These are phyloP conservation scores for Pipra filicauda DNA, from an alignment of 2,113 vertebrate species.

Conservation along the genomic window DNA sequence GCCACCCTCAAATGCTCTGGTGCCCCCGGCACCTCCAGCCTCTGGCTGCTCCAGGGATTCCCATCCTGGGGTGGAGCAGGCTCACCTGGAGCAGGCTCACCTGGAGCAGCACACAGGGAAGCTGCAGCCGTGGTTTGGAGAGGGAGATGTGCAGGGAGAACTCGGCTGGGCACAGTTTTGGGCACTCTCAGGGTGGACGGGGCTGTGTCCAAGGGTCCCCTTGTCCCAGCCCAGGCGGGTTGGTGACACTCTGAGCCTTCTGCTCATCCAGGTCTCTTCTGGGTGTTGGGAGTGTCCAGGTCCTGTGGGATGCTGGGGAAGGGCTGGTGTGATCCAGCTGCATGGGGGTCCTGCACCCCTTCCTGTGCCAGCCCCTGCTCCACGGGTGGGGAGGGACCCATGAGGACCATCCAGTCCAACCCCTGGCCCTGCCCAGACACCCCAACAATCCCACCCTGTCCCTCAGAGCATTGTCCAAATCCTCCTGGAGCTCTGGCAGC, in stretches of 20 bases:
- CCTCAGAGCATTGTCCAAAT: rapidly evolving
- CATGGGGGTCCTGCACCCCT: rapidly evolving
- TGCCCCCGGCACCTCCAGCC: background rate
- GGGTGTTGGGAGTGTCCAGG: background rate
- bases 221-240: rapidly evolving
- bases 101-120: background rate
- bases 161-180: background rate
- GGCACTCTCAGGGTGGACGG: background rate
- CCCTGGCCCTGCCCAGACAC: background rate
- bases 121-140: background rate
- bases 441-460: background rate
- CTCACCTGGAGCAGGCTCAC: background rate
- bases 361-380: background rate
- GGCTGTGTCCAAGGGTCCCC: background rate
- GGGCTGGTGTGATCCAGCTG: background rate
- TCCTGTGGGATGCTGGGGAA: background rate
- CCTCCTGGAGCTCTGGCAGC: background rate
- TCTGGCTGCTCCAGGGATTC: background rate
- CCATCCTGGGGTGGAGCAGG: background rate
- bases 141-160: rapidly evolving
- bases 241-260: background rate
- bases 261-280: background rate
- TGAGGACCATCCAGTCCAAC: rapidly evolving
- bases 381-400: rapidly evolving
- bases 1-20: rapidly evolving